A percentile compares a stretch with the other conserved stretches of the same genome.
Evolutionary conservation across 2,797 vertebrate species (phyloP).

Genomic region (Poecilia wingei): DNA sequence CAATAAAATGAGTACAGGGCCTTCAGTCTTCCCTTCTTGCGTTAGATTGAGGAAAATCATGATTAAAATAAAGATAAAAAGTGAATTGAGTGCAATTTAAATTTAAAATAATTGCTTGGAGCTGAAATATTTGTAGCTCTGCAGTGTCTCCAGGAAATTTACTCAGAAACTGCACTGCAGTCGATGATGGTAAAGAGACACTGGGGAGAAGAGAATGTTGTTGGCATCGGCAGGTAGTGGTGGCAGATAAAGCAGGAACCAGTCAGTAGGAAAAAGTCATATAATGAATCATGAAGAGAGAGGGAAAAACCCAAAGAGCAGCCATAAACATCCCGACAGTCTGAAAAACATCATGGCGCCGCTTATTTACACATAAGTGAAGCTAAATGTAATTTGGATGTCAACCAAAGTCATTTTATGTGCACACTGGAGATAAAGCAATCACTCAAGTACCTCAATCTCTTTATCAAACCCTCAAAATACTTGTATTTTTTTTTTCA

Average conservation of each 20-base stretch:
- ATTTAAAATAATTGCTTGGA: not conserved
- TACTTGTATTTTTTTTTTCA: not conserved
- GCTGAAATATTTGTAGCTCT: not conserved
- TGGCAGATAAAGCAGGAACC: conserved; percentile 3
- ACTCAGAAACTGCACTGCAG: not conserved
- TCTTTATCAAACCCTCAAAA: not conserved
- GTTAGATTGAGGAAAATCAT: not conserved
- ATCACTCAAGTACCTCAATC: not conserved
- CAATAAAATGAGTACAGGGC: not conserved
- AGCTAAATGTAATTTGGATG: conserved; percentile 15
- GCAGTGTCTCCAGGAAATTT: not conserved
- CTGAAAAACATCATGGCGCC: conserved; percentile 14
- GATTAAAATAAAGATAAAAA: not conserved
- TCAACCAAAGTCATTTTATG: conserved; percentile 15
- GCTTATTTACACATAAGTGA: conserved; percentile 16
- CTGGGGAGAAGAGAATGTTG: not conserved
- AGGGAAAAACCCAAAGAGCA: not conserved
- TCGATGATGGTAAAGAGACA: not conserved
- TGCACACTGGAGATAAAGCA: not conserved
- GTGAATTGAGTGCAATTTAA: not conserved
- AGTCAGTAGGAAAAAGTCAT: conserved; percentile 2
- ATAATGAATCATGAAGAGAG: not conserved
- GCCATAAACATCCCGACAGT: conserved; percentile 8
- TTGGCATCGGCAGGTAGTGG: not conserved
- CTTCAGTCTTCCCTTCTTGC: not conserved